Evolutionary conservation across 2,888 invertebrate species (phyloP).

Genomic region (Galerucella nymphaeae): DNA sequence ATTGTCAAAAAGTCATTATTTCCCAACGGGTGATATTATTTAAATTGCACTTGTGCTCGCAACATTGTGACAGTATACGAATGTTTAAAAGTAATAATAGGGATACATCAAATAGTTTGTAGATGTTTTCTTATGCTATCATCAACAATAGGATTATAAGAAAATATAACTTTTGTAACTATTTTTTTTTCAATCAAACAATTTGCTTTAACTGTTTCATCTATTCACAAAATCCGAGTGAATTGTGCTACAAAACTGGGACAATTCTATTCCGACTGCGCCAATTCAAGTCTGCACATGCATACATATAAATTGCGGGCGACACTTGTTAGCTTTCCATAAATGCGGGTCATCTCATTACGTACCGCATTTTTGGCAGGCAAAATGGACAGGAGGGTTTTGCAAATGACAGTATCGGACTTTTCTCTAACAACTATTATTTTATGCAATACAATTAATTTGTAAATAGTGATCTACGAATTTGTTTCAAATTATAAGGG

Average conservation of each 20-base stretch:
- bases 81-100: too few relatives aligned
- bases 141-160: too few relatives aligned
- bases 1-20: not conserved
- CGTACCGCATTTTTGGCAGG: constrained; percentile 25
- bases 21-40: too few relatives aligned
- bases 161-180: too few relatives aligned
- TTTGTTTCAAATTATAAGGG: not conserved
- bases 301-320: constrained; percentile 29
- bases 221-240: not conserved
- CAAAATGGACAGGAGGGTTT: constrained; percentile 8
- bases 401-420: constrained; percentile 5
- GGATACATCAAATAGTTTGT: too few relatives aligned
- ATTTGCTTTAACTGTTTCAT: not conserved
- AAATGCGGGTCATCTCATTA: constrained; percentile 31
- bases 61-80: too few relatives aligned
- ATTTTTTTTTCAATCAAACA: too few relatives aligned
- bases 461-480: not conserved
- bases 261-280: constrained; percentile 25
- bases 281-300: constrained; percentile 25
- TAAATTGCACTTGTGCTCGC: too few relatives aligned
- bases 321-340: constrained; percentile 40
- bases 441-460: not conserved
- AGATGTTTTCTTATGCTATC: too few relatives aligned
- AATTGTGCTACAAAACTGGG: constrained; percentile 12
- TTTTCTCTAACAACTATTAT: not conserved